Evolutionary conservation across 2,888 invertebrate genomes (phyloP).

Genomic region (Sepiola atlantica): DNA sequence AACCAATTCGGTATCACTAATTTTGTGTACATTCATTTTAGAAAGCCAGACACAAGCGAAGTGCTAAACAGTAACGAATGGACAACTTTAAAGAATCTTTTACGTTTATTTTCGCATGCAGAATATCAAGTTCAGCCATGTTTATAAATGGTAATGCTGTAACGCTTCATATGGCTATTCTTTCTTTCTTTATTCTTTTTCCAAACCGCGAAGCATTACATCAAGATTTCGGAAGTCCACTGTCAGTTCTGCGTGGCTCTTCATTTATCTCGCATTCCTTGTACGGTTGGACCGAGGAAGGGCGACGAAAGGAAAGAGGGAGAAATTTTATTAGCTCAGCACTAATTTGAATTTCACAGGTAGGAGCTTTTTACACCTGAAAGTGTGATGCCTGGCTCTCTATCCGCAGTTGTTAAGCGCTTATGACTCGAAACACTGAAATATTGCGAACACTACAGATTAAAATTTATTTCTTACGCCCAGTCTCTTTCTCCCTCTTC

Average conservation of each 20-base stretch:
- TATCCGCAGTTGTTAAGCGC: background rate
- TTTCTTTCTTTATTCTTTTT: background rate
- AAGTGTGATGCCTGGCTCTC: background rate
- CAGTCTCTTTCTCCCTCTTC: no score
- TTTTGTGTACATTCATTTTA: no score
- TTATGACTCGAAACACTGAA: background rate
- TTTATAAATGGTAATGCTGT: no score
- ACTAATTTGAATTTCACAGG: constrained; percentile 1
- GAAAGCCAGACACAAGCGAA: no score
- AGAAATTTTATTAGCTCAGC: background rate
- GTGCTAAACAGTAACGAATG: no score
- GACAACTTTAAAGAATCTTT: no score
- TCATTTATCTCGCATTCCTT: background rate
- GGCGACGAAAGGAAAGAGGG: background rate
- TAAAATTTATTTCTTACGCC: no score
- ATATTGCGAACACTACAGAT: background rate
- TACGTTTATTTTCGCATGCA: no score
- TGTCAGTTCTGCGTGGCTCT: background rate
- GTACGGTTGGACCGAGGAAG: background rate
- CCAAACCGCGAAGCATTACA: background rate
- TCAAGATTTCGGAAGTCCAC: background rate
- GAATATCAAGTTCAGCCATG: no score
- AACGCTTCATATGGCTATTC: background rate
- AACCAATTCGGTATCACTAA: no score
- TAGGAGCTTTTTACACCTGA: background rate